Conservation (phyloP, 2,888 invertebrate species). For the Lasioglossum zephyrum region DNA sequence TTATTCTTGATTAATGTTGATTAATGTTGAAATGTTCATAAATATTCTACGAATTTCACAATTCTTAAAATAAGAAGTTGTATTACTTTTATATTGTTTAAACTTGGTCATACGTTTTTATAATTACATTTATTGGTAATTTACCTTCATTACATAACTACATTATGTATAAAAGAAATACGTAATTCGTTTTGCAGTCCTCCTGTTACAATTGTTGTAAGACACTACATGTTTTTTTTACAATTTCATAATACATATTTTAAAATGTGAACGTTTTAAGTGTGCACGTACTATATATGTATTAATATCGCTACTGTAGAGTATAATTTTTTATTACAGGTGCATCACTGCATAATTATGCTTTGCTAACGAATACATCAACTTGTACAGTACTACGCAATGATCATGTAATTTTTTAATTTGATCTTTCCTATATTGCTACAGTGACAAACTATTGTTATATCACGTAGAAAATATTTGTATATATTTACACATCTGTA, state of each 20-base stretch:
- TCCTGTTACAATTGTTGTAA: background rate
- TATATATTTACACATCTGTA: slow-evolving; percentile 52
- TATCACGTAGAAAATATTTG: slow-evolving; percentile 53
- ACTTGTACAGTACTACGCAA: slow-evolving; percentile 20
- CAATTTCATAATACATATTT: background rate
- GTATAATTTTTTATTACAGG: slow-evolving; percentile 22
- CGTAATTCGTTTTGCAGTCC: slow-evolving; percentile 17
- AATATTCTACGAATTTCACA: background rate
- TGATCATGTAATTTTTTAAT: slow-evolving; percentile 13
- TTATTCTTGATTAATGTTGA: background rate
- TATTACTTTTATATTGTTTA: background rate
- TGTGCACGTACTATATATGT: background rate
- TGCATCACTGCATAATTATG: slow-evolving; percentile 16
- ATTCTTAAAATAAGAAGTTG: background rate
- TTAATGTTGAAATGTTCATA: background rate
- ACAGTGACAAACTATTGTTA: slow-evolving; percentile 37
- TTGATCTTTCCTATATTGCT: slow-evolving; percentile 37
- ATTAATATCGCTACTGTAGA: slow-evolving; percentile 27
- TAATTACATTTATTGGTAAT: slow-evolving; percentile 31
- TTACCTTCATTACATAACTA: slow-evolving; percentile 25
- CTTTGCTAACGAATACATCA: background rate
- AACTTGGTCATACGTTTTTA: background rate
- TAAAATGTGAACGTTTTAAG: slow-evolving; percentile 17
- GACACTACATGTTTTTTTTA: slow-evolving; percentile 21
- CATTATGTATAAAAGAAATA: slow-evolving; percentile 24